These are phyloP conservation scores for Notodonta dromedarius DNA, from an alignment of 2,888 invertebrate species.

Conservation along the genomic window DNA sequence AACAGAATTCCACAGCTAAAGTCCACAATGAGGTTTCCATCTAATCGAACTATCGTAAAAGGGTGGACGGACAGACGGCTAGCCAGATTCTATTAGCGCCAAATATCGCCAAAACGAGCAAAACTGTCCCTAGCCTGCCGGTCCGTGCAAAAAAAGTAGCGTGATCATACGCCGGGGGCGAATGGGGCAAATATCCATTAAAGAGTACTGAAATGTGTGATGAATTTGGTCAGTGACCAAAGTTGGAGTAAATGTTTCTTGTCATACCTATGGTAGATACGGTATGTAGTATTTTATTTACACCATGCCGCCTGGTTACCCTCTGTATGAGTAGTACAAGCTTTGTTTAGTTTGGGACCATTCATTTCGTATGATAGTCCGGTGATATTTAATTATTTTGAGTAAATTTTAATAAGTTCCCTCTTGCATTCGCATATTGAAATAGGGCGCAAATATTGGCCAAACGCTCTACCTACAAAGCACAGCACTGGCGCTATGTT, in stretches of 20 bases:
- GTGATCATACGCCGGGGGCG: slow-evolving; percentile 19
- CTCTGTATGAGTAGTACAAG: no score
- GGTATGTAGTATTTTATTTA: no score
- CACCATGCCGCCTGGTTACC: no score
- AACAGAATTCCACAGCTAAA: slow-evolving; percentile 7
- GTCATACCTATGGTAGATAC: no score
- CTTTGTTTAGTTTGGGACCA: no score
- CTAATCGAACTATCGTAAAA: slow-evolving; percentile 25
- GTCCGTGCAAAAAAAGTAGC: slow-evolving; percentile 33
- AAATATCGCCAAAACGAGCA: slow-evolving; percentile 58
- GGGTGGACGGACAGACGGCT: slow-evolving; percentile 17
- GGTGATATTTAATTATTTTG: no score
- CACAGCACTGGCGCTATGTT: slow-evolving; percentile 18
- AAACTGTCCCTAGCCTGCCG: slow-evolving; percentile 37
- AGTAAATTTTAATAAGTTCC: no score
- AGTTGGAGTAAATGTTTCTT: neutral
- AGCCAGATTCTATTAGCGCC: slow-evolving; percentile 53
- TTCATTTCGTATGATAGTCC: no score
- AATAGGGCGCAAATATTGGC: slow-evolving; percentile 13
- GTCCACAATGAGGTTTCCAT: slow-evolving; percentile 36
- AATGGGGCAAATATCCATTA: slow-evolving; percentile 49
- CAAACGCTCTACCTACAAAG: slow-evolving; percentile 18
- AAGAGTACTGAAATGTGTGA: slow-evolving; percentile 26
- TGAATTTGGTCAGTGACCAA: slow-evolving; percentile 16
- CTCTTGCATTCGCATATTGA: no score